These are phyloP conservation scores for Embidobia sp. DNA, from an alignment of 2,888 invertebrate species.

Conservation along the genomic window DNA sequence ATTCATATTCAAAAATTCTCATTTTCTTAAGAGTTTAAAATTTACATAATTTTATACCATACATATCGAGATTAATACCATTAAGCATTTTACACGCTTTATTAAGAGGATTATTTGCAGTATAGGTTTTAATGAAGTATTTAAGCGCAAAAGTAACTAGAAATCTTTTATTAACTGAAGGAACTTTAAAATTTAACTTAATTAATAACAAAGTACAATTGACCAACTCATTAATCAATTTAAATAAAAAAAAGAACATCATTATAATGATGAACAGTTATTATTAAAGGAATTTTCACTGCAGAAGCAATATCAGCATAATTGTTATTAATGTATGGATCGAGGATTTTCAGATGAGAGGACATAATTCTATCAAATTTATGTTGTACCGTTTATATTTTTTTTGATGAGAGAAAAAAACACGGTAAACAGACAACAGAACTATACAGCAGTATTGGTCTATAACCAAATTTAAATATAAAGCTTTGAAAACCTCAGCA, in stretches of 20 bases:
- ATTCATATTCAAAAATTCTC: too few species aligned
- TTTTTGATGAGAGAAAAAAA: neutral
- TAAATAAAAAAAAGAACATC: slow-evolving; percentile 4
- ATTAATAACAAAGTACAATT: neutral
- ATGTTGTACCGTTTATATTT: neutral
- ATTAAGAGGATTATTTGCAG: too few species aligned
- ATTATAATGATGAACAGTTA: neutral
- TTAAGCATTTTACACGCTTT: too few species aligned
- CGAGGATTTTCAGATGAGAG: neutral
- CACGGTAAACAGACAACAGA: neutral
- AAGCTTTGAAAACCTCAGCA: neutral
- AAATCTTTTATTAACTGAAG: too few species aligned
- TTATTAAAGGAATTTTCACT: neutral
- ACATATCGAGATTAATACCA: too few species aligned
- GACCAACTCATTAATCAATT: neutral
- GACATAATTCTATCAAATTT: slow-evolving; percentile 3
- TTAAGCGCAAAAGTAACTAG: too few species aligned
- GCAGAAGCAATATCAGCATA: neutral
- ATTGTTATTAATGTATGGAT: neutral
- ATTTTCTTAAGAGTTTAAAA: too few species aligned
- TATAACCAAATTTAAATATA: slow-evolving; percentile 1
- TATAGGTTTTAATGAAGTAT: too few species aligned
- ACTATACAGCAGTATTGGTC: neutral
- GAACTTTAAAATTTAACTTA: slow-evolving; percentile 1
- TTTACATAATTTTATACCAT: too few species aligned